Percentiles rank a stretch among this genome's conserved stretches.
Conservation (phyloP, 2,888 invertebrate species). For the Tiliacea aurago region DNA sequence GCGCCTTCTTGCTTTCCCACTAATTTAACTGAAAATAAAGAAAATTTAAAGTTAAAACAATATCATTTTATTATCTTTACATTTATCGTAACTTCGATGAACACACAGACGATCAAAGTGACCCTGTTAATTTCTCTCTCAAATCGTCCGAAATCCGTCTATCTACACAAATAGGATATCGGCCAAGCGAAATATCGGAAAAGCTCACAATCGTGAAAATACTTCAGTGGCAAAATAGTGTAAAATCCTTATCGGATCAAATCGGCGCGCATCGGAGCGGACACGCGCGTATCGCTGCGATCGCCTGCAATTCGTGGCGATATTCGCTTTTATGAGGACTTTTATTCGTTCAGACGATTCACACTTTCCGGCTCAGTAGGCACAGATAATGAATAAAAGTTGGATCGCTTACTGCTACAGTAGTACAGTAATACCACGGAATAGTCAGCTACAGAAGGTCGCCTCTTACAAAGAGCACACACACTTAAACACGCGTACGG, state of each 20-base stretch:
- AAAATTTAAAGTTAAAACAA: neutral
- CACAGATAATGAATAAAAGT: conserved; percentile 66
- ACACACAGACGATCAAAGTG: conserved; percentile 7
- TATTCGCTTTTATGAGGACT: conserved; percentile 64
- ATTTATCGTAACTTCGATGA: conserved; percentile 6
- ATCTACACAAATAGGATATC: conserved; percentile 50
- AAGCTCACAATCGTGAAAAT: conserved; percentile 60
- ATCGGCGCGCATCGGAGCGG: conserved; percentile 64
- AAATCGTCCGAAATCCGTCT: conserved; percentile 46
- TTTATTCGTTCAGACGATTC: conserved; percentile 67
- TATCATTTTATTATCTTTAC: neutral
- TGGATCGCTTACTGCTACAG: conserved; percentile 46
- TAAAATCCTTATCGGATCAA: conserved; percentile 71
- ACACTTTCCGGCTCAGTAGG: conserved; percentile 61
- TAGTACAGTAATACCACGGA: conserved; percentile 1
- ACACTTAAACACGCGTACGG: no score
- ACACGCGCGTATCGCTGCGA: conserved; percentile 48
- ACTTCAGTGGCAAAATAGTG: conserved; percentile 67
- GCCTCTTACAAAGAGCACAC: no score
- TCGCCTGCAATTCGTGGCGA: conserved; percentile 63
- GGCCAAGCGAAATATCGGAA: conserved; percentile 58
- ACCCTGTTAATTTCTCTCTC: conserved; percentile 36
- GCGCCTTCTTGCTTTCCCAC: no score
- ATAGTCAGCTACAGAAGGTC: neutral
- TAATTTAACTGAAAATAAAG: conserved; percentile 1